Base-by-base conservation (phyloP, 2,113 vertebrate genomes). In the Rhagologus leucostigma region DNA sequence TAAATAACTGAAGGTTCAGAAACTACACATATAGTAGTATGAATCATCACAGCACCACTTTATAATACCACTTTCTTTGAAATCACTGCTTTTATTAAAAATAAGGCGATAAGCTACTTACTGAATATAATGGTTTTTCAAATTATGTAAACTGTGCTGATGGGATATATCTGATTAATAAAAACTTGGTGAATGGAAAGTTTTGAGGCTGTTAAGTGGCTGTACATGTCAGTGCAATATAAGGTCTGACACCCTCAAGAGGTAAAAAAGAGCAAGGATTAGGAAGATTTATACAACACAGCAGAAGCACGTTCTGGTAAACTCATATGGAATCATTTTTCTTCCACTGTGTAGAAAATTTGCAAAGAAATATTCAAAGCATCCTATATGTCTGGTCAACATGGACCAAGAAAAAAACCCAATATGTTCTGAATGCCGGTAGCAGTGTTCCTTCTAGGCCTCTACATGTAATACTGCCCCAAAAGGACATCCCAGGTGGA, bases 341-440 rank as follows among this genome's bases (percentile, higher is more conserved):
- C 35, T 49, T 57, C 47, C 15, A 4, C 35, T 53, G 19, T 37
- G 21, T 39, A 80, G 33, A 52, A 83, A 79, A 21, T 6, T 2
- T 68, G 27, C 4, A 26, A 44, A 59, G 16, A 27, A 67, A 17
- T 42, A 21, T 42, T 35, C 9, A 57, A 81, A 91, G 41, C 7
- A 23, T 47, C n/a, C 27, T 39, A 24, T 16, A 29, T 37, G 19
- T 59, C 26, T 42, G 26, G 21, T 71, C 18, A 59, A 74, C 44
- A 37, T 20, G 37, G 27, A 59, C 15, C 37, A 74, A 74, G n/a
- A 64, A 63, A 27, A 78, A 19, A 23, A 26, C 5, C 52, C 41
- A 49, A 10, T 11, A 4, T 2, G 0, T 53, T 91, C 32, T 42
- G 20, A 74, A 57, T 30, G 5, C 30, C 0, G 0, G 32, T 23